Base-by-base conservation (phyloP, 2,888 invertebrate genomes). In the Ellobium chinense region DNA sequence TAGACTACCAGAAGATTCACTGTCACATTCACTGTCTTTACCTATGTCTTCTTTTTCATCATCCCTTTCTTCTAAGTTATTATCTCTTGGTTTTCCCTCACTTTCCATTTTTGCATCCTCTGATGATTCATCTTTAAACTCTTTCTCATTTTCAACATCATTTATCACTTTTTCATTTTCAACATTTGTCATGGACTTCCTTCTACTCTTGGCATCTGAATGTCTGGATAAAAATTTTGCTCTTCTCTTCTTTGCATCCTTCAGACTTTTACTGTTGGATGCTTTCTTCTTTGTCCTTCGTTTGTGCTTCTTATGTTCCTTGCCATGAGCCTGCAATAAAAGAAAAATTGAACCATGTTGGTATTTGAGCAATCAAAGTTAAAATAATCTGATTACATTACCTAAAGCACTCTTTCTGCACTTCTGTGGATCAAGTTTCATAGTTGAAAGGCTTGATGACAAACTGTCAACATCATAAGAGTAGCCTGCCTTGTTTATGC, bases 1-100 rank as follows among this genome's bases (percentile, higher is more conserved):
- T 5, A 81, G 27, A 69, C 82, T 83, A n/a, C 72, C 78, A 27
- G 81, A 81, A 14, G 81, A 81, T 14, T 78, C 80, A 58, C 39
- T 56, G 27, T 69, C 78, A 70, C 24, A 31, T 2, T 70, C 60
- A n/a, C 14, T 58, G 18, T 62, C 31, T 27, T 68, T 63, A 9
- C 34, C 46, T 34, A 63, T 63, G 5, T 27, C n/a, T n/a, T n/a
- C n/a, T n/a, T n/a, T n/a, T n/a, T n/a, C 18, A 18, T 24, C 5
- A 68, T 24, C 56, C 14, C 1, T 60, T n/a, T 60, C 54, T 36
- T 46, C 80, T 24, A 3, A 31, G 60, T 29, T 27, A 9, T 12
- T 36, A 37, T 60, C 54, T 24, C 46, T 76, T 27, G 5, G 18
- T 27, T 34, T 54, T 58, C 34, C 14, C 54, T 62, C 56, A 31